Base-by-base conservation (phyloP, 2,888 invertebrate species). In the Rhimphoctona megacephalus region DNA sequence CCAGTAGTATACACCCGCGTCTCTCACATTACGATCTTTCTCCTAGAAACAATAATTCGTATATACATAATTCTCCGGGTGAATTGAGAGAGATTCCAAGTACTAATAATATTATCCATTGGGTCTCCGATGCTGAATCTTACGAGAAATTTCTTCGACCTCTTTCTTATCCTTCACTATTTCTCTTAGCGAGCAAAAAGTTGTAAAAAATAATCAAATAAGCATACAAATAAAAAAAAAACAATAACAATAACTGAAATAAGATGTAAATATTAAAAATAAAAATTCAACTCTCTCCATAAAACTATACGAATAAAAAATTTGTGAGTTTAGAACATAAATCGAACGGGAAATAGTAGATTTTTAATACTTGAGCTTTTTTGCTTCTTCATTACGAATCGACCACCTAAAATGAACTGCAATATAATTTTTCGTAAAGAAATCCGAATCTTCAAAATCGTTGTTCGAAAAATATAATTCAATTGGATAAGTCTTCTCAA, bases 21-120 rank as follows among this genome's bases (percentile, higher is more conserved):
- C 11, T 74, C 33, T 74, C 64, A 36, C 82, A 22, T 61, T 49
- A 57, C 72, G 64, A 66, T 78, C 73, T 85, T 81, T 67, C 73
- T 78, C 70, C 81, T 52, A 72, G 81, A 78, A 81, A 73, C 73
- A 73, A 81, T 81, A 72, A 80, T 61, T 19, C 39, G 17, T 80
- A 69, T 57, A 79, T 61, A 76, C 43, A 77, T 33, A 46, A 52
- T 73, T 22, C 17, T 64, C 66, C 30, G 49, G 43, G 30, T n/a
- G 33, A 79, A 54, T 43, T 61, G 43, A 57, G 77, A 64, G 9
- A 14, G 61, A 61, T 72, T 72, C 72, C 39, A 49, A 72, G 61
- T 64, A 61, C 46, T 9, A 72, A 61, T 61, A 46, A 81, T 81
- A 74, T 81, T 74, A 77, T 83, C 61, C 77, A 77, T 77, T 46